These are phyloP conservation scores for Brenthis hecate DNA, from an alignment of 2,888 invertebrate species.

Conservation along the genomic window DNA sequence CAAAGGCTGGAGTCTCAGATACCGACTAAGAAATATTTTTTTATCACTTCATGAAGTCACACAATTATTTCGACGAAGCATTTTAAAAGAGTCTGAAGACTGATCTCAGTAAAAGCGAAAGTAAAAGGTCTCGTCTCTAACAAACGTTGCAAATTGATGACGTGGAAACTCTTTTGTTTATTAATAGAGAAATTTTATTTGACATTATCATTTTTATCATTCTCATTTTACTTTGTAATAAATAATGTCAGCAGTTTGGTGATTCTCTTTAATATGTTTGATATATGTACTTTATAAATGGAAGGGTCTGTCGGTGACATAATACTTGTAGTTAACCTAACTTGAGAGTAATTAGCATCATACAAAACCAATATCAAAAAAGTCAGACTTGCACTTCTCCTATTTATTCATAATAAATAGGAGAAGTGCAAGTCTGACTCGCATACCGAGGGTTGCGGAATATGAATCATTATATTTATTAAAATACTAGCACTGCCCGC, in stretches of 20 bases:
- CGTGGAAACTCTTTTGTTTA: conserved; percentile 7
- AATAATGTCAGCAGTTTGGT: not conserved
- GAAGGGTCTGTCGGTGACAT: no score
- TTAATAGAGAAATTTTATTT: not conserved
- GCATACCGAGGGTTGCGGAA: no score
- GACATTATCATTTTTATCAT: not conserved
- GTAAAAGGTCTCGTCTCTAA: conserved; percentile 4
- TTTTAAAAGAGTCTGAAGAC: not conserved
- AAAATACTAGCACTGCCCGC: no score
- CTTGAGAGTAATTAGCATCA: no score
- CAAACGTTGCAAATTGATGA: conserved; percentile 5
- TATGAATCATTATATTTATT: no score
- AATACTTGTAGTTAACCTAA: no score
- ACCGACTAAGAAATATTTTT: conserved; percentile 5
- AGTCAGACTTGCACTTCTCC: no score
- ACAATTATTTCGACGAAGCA: conserved; percentile 8
- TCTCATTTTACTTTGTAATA: not conserved
- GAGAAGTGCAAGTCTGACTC: no score
- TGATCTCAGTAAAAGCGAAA: conserved; percentile 3
- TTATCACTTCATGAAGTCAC: conserved; percentile 4
- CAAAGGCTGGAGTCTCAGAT: not conserved
- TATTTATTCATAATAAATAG: no score
- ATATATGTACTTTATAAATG: no score
- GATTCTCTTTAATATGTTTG: not conserved
- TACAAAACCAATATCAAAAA: no score